These are phyloP conservation scores for Octodon degus DNA, from an alignment of 2,113 vertebrate species.

Conservation along the genomic window DNA sequence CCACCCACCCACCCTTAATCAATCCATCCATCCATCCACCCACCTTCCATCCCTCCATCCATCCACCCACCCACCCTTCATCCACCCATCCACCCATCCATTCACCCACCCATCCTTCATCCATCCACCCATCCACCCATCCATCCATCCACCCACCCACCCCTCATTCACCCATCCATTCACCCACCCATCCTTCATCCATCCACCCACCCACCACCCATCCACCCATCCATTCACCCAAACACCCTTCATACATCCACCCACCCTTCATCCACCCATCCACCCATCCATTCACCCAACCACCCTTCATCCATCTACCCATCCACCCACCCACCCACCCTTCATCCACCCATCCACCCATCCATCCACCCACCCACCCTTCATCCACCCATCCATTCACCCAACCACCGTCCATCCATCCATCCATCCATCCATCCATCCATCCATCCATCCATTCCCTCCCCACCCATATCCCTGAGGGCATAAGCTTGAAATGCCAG, in stretches of 20 bases:
- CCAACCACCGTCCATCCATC: neutral
- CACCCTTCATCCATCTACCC: no score
- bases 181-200: neutral
- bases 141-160: neutral
- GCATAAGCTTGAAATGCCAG: neutral
- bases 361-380: no score
- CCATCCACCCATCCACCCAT: neutral
- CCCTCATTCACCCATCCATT: neutral
- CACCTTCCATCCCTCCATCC: neutral
- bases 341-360: no score
- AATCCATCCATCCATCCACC: neutral
- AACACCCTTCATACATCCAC: neutral
- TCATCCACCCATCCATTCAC: neutral
- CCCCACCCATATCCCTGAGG: neutral
- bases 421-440: neutral
- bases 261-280: no score
- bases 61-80: neutral
- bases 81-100: no score
- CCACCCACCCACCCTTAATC: rapidly evolving
- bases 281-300: no score
- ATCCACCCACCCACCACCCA: neutral
- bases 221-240: neutral
- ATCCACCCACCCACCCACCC: no score
- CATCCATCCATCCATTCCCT: neutral
- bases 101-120: no score